A percentile compares a stretch with the other conserved stretches of the same genome.
Conservation (phyloP, 1,140 invertebrate genomes). For the Mylabris phalerata region DNA sequence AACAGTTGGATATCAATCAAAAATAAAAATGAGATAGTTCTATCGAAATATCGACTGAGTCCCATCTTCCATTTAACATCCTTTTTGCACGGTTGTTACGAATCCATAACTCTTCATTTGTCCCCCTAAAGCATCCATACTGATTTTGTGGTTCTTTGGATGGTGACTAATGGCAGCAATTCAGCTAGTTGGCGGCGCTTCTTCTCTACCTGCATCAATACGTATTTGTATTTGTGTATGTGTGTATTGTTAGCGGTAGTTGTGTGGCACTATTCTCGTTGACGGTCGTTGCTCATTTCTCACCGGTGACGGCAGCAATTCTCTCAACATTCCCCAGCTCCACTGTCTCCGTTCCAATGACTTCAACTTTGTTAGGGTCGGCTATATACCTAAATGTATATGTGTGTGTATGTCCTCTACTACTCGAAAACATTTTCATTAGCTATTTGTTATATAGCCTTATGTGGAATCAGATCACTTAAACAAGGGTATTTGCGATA, state of each 20-base stretch:
- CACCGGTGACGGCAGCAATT: constrained; percentile 37
- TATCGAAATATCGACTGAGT: neutral
- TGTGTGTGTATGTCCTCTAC: constrained; percentile 5
- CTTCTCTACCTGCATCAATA: constrained; percentile 29
- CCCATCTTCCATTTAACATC: constrained; percentile 32
- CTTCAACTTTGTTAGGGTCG: constrained; percentile 34
- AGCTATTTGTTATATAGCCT: constrained; percentile 36
- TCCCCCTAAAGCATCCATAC: constrained; percentile 29
- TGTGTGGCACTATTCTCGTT: constrained; percentile 31
- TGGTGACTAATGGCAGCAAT: constrained; percentile 39
- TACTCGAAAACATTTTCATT: constrained; percentile 38
- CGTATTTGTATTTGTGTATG: neutral
- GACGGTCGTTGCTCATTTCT: constrained; percentile 33
- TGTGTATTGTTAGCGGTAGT: neutral
- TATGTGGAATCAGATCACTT: too few species aligned
- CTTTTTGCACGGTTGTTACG: constrained; percentile 28
- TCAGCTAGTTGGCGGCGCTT: constrained; percentile 32
- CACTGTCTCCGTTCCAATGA: constrained; percentile 34
- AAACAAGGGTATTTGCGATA: too few species aligned
- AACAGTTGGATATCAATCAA: too few species aligned
- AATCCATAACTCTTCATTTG: constrained; percentile 41
- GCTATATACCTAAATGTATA: neutral
- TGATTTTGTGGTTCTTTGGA: constrained; percentile 31
- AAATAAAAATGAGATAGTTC: too few species aligned
- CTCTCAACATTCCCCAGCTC: constrained; percentile 24